Conservation (phyloP, 2,113 vertebrate species). For the Cryptotis parvus region DNA sequence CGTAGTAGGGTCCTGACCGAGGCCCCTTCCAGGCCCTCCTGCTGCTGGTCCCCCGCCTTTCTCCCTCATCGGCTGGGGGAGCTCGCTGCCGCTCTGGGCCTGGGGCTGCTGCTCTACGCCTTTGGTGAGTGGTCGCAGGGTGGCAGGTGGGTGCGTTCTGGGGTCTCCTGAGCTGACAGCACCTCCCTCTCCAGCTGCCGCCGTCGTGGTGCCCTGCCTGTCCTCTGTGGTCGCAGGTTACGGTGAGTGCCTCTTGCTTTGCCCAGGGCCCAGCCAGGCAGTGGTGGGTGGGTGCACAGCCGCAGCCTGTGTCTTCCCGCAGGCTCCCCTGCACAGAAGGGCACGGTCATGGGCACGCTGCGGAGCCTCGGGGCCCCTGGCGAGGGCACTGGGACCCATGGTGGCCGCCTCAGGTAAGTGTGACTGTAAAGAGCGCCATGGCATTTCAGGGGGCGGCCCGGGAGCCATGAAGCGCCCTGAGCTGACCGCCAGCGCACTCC, state of each 20-base stretch:
- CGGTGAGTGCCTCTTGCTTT: conserved; percentile 86
- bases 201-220: conserved; percentile 95
- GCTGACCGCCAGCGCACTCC: rapidly evolving
- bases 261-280: neutral
- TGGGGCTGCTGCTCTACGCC: conserved; percentile 93
- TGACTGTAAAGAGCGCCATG: rapidly evolving
- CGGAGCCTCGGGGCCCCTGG: conserved; percentile 94
- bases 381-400: conserved; percentile 93
- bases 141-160: rapidly evolving
- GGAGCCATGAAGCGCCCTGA: too few species aligned
- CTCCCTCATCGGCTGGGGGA: conserved; percentile 93
- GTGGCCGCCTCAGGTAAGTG: conserved; percentile 91
- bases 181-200: conserved; percentile 89
- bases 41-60: conserved; percentile 94
- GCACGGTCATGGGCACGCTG: conserved; percentile 96
- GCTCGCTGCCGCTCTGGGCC: conserved; percentile 88
- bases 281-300: rapidly evolving
- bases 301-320: neutral
- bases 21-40: conserved; percentile 90
- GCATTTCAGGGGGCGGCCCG: too few species aligned
- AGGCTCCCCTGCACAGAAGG: conserved; percentile 95
- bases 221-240: conserved; percentile 94
- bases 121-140: conserved; percentile 92
- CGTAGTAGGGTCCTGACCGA: neutral
- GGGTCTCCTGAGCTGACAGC: neutral